phyloP scores from a whole-genome alignment of 2,797 vertebrate species.

The Lagodon rhomboides region DNA sequence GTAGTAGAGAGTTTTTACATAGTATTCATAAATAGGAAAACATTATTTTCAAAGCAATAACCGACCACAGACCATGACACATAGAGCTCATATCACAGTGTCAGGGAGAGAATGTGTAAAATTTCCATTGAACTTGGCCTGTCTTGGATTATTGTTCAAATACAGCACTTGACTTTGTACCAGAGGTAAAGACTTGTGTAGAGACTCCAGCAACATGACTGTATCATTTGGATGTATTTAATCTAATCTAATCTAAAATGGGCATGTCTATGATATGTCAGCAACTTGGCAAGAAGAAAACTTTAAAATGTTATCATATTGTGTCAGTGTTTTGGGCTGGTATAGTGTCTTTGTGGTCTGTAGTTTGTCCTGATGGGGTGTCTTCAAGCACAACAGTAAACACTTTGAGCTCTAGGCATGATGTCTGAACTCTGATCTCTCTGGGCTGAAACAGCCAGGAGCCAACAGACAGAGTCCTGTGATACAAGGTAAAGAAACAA shows the following conservation, averaged over 20 bases:
- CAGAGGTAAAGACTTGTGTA: background rate
- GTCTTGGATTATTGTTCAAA: background rate
- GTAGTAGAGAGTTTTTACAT: background rate
- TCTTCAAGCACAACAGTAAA: no score
- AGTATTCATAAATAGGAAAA: background rate
- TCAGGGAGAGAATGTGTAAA: background rate
- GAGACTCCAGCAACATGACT: background rate
- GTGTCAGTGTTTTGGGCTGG: no score
- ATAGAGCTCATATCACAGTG: background rate
- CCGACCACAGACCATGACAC: background rate
- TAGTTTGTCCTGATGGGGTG: no score
- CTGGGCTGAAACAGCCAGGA: background rate
- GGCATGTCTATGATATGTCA: no score
- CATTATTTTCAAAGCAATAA: slow-evolving; percentile 5
- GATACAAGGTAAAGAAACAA: background rate
- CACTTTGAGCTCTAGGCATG: background rate
- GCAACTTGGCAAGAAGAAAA: no score
- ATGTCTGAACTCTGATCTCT: background rate
- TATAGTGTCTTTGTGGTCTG: no score
- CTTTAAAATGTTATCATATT: no score
- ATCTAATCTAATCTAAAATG: no score
- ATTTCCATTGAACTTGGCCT: slow-evolving; percentile 1
- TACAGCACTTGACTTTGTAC: background rate
- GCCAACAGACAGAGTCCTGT: background rate
- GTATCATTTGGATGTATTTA: no score